Percentiles rank a stretch among this genome's conserved stretches.
Conservation (phyloP, 2,888 invertebrate genomes). For the Sicus ferrugineus region DNA sequence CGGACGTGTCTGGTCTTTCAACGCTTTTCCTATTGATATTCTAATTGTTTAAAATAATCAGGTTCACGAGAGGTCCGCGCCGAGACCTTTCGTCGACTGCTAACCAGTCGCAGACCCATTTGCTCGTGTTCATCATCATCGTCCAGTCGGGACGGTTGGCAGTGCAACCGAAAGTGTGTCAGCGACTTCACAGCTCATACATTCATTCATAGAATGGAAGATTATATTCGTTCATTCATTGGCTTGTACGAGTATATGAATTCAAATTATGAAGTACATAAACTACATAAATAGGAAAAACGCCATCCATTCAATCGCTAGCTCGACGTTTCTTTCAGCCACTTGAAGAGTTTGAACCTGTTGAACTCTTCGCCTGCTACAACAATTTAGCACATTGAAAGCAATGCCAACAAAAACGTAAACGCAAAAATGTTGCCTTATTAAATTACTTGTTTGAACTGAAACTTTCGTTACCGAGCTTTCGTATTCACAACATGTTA, state of each 20-base stretch:
- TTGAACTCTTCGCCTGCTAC: neutral
- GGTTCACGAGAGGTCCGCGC: neutral
- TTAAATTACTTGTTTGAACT: neutral
- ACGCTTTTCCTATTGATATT: neutral
- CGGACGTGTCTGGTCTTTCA: neutral
- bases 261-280: neutral
- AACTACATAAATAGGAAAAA: too few species aligned
- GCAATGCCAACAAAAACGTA: neutral
- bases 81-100: neutral
- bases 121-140: too few species aligned
- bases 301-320: neutral
- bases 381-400: conserved; percentile 8
- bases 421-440: neutral
- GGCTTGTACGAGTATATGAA: neutral
- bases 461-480: neutral
- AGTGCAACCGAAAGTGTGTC: neutral
- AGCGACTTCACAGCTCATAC: neutral
- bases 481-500: neutral
- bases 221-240: conserved; percentile 3
- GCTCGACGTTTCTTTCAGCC: neutral
- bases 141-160: too few species aligned
- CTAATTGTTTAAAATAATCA: neutral
- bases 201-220: neutral
- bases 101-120: neutral
- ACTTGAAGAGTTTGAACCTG: neutral